Evolutionary conservation across 2,113 vertebrate species (phyloP), one percentile per base, ranked within the genome.

Genomic region (Saccopteryx bilineata): DNA sequence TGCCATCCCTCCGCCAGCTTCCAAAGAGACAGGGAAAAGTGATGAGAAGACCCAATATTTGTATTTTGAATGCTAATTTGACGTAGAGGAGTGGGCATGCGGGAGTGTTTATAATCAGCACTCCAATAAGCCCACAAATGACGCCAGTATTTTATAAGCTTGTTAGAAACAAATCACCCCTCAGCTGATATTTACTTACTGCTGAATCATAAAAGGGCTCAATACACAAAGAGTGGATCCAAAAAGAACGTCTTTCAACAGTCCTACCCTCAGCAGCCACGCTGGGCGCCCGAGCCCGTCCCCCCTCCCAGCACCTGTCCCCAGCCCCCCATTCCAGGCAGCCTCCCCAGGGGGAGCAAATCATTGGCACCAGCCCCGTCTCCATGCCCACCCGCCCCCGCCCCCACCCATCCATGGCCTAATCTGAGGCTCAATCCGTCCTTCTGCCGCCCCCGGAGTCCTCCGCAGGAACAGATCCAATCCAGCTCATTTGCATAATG

Each of bases 31-130:
- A 74, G 94, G 52, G 97, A 96, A 97, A 97, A 97, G 86, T 31
- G 98, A 99, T 98, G 98, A 98, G 97, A 98, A 98, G 98, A 99
- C 98, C 98, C 96, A 97, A 93, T 98, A 99, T 99, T 99, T 99
- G 99, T 99, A 99, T 99, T 99, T 98, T 98, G 99, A 99, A 99
- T 99, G 99, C 99, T 99, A 99, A 99, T 99, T 99, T 99, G 99
- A 99, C 98, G 99, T 98, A 98, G 98, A 99, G 98, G 99, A 99
- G 99, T 98, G 98, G 99, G 98, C 99, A 99, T 98, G 98, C 98
- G 99, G 99, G 99, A 99, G 99, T 99, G 98, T 99, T 98, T 98
- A 98, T 99, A 99, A 99, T 99, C 99, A 99, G 99, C 98, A 99
- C 98, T 98, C 98, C 99, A 99, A 99, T 99, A 99, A 99, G 99